Conservation (phyloP, 2,113 vertebrate species). For the Rostratula benghalensis region DNA sequence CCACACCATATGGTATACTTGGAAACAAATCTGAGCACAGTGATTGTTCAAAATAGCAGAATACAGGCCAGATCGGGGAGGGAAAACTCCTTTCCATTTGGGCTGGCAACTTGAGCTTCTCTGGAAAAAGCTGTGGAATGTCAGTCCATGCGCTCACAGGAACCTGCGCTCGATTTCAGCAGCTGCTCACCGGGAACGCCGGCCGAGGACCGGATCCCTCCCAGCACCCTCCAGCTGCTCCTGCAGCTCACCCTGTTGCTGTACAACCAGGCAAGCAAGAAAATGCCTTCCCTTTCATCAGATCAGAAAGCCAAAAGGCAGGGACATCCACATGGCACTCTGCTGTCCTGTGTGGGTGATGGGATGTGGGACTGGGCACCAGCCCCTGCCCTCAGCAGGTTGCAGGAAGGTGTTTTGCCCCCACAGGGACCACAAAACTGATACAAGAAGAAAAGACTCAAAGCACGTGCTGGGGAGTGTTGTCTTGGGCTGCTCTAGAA, state of each 20-base stretch:
- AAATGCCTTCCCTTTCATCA: fast-evolving
- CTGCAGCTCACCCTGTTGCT: not conserved
- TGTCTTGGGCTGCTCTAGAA: not conserved
- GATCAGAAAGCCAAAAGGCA: not conserved
- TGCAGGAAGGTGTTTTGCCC: too few relatives aligned
- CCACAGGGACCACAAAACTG: not conserved
- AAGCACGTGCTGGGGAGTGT: not conserved
- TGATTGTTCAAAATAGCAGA: not conserved
- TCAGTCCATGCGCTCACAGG: conserved; percentile 12
- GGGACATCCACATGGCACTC: fast-evolving
- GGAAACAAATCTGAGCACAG: conserved; percentile 29
- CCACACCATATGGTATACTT: conserved; percentile 7
- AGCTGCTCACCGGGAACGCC: conserved; percentile 18
- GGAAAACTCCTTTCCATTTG: conserved; percentile 20
- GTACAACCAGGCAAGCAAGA: not conserved
- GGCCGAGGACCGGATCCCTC: not conserved
- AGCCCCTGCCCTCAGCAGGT: not conserved
- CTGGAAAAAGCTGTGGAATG: conserved; percentile 52
- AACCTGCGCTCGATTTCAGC: conserved; percentile 13
- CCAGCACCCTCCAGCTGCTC: conserved; percentile 40
- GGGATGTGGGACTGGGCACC: not conserved
- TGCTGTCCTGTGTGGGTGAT: not conserved
- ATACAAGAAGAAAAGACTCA: not conserved
- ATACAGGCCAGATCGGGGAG: not conserved
- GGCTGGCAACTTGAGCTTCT: conserved; percentile 48